Evolutionary conservation across 2,888 invertebrate genomes (phyloP).

Genomic region (Aleiodes testaceus): DNA sequence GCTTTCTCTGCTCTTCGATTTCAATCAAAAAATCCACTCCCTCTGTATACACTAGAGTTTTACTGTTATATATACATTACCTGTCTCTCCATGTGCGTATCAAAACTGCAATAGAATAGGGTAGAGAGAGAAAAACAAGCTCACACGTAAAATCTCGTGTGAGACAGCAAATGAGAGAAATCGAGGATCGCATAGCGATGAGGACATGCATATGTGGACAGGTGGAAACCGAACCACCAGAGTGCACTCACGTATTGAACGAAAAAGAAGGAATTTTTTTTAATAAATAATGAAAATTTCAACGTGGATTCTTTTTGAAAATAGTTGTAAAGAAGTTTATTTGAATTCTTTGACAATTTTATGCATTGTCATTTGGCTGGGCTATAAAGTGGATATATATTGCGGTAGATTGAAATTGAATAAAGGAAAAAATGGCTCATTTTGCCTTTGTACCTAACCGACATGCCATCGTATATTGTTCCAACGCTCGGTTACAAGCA

Average conservation of each 20-base stretch:
- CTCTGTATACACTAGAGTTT: slow-evolving; percentile 8
- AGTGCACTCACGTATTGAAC: slow-evolving; percentile 24
- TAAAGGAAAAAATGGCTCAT: too few species aligned
- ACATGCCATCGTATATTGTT: too few species aligned
- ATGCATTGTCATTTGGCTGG: too few species aligned
- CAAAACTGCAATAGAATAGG: slow-evolving; percentile 14
- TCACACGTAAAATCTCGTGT: slow-evolving; percentile 29
- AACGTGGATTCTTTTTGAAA: neutral
- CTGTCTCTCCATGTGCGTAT: slow-evolving; percentile 9
- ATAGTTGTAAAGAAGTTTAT: too few species aligned
- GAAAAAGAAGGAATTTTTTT: neutral
- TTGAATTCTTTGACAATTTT: too few species aligned
- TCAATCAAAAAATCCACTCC: slow-evolving; percentile 9
- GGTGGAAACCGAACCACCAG: slow-evolving; percentile 30
- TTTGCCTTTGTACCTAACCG: too few species aligned
- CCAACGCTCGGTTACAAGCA: too few species aligned
- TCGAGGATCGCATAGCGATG: slow-evolving; percentile 48
- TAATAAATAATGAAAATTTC: slow-evolving; percentile 17
- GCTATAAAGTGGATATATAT: too few species aligned
- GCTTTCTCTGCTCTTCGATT: slow-evolving; percentile 30
- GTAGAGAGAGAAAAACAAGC: slow-evolving; percentile 29
- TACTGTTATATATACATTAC: slow-evolving; percentile 30
- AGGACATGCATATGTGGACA: slow-evolving; percentile 43
- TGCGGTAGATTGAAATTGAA: too few species aligned
- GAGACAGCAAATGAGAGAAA: slow-evolving; percentile 44